phyloP scores from a whole-genome alignment of 2,113 vertebrate genomes.

The Onychostruthus taczanowskii region DNA sequence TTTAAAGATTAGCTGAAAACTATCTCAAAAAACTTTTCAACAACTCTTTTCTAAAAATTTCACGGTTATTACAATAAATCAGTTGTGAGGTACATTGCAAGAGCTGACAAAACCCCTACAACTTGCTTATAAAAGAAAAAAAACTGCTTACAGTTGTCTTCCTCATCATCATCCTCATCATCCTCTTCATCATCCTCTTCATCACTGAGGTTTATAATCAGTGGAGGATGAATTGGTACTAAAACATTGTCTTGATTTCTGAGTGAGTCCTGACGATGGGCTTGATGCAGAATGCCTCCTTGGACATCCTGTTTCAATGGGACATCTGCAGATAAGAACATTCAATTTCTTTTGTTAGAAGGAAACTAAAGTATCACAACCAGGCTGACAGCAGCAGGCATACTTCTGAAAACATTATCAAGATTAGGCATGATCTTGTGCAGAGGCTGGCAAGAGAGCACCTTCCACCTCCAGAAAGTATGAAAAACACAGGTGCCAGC shows the following conservation, averaged over 20 bases:
- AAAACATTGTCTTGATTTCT: background rate
- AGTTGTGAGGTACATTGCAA: background rate
- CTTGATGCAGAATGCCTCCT: background rate
- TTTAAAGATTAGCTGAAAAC: background rate
- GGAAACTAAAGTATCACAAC: background rate
- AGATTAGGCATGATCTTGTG: background rate
- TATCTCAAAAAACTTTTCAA: background rate
- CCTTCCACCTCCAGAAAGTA: background rate
- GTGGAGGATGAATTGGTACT: background rate
- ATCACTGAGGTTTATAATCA: slow-evolving; percentile 7
- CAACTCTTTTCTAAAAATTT: background rate
- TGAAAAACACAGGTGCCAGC: background rate
- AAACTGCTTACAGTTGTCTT: slow-evolving; percentile 54
- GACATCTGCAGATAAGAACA: background rate
- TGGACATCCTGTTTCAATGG: background rate
- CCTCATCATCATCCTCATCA: background rate
- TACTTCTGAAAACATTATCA: background rate
- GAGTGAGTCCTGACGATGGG: background rate
- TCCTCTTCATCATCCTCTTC: slow-evolving; percentile 55
- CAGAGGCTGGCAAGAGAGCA: background rate
- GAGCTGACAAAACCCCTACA: background rate
- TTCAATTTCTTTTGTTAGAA: background rate
- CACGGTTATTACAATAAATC: background rate
- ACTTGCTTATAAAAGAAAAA: background rate
- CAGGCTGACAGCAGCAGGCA: background rate